Evolutionary conservation across 2,113 vertebrate species (phyloP).

Genomic region (Vidua macroura): DNA sequence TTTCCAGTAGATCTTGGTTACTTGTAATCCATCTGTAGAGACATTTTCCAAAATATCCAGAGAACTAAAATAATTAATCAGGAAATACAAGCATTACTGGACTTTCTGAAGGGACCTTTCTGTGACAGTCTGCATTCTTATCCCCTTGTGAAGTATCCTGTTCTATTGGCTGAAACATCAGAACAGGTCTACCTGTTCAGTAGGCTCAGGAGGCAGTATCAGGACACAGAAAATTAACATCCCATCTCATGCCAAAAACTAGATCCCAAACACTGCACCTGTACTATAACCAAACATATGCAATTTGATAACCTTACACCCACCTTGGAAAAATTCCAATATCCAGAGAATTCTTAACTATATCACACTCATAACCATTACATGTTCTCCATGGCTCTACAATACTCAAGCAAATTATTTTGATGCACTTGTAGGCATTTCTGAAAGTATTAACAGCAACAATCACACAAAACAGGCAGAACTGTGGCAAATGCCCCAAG

Average conservation of each 20-base stretch:
- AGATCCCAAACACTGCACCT: neutral
- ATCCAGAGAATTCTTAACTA: neutral
- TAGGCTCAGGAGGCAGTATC: neutral
- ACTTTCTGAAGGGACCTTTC: slow-evolving; percentile 4
- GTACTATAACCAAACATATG: neutral
- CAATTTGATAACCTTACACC: neutral
- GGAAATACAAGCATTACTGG: slow-evolving; percentile 24
- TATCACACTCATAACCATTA: neutral
- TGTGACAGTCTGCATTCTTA: neutral
- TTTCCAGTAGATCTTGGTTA: slow-evolving; percentile 56
- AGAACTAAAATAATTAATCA: slow-evolving; percentile 57
- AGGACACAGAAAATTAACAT: neutral
- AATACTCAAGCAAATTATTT: neutral
- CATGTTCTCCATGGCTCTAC: neutral
- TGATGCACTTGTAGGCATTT: neutral
- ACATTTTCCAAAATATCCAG: slow-evolving; percentile 63
- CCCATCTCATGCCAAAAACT: neutral
- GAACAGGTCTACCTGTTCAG: neutral
- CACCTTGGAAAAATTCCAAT: neutral
- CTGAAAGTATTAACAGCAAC: neutral
- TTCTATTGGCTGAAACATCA: neutral
- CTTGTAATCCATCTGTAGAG: slow-evolving; percentile 53
- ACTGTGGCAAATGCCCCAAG: neutral
- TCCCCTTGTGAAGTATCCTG: neutral
- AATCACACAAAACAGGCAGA: neutral